Evolutionary conservation across 2,113 vertebrate species (phyloP).

Genomic region (Dipodomys stephensi): DNA sequence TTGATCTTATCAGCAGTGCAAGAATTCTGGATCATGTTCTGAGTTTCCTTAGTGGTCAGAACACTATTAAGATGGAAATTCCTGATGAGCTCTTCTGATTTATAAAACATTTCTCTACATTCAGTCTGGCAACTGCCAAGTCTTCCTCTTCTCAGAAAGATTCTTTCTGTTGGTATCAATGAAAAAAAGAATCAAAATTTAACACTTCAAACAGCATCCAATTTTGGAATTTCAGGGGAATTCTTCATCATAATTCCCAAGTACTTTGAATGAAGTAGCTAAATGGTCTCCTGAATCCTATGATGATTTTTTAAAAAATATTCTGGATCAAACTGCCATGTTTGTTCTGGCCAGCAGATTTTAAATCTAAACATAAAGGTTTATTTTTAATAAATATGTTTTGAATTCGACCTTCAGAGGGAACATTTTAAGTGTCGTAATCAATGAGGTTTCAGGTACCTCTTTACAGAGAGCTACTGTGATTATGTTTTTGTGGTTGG

Average conservation of each 20-base stretch:
- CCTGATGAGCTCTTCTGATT: neutral
- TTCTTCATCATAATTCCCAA: slow-evolving; percentile 30
- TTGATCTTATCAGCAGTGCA: neutral
- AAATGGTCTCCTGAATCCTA: slow-evolving; percentile 56
- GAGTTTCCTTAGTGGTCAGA: neutral
- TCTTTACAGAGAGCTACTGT: slow-evolving; percentile 72
- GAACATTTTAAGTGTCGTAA: slow-evolving; percentile 77
- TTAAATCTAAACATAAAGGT: slow-evolving; percentile 78
- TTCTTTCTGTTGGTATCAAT: neutral
- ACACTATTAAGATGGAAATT: neutral
- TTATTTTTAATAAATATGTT: slow-evolving; percentile 80
- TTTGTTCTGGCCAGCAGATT: slow-evolving; percentile 76
- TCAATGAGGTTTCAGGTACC: slow-evolving; percentile 75
- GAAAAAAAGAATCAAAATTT: neutral
- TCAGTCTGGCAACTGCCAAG: neutral
- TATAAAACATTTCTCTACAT: neutral
- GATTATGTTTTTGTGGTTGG: slow-evolving; percentile 73
- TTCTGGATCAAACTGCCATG: slow-evolving; percentile 69
- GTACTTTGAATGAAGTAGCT: slow-evolving; percentile 66
- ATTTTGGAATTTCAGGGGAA: slow-evolving; percentile 27
- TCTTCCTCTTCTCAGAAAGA: slow-evolving; percentile 21
- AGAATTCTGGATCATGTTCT: neutral
- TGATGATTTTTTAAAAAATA: slow-evolving; percentile 44
- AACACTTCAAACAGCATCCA: slow-evolving; percentile 22
- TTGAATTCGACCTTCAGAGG: slow-evolving; percentile 78